Evolutionary conservation across 2,888 invertebrate genomes (phyloP).

Genomic region (Ethmia dodecea): DNA sequence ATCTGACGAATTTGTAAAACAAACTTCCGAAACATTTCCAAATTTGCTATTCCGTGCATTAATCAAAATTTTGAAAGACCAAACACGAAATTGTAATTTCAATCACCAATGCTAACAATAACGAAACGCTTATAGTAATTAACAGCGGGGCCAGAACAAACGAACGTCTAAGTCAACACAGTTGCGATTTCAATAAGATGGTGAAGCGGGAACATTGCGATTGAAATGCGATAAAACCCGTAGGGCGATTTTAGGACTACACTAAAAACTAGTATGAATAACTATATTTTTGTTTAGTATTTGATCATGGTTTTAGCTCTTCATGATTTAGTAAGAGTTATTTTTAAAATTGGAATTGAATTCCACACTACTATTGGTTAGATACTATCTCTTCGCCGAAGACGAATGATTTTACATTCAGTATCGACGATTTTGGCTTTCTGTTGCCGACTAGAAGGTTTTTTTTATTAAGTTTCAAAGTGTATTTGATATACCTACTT

Average conservation of each 20-base stretch:
- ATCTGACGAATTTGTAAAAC: too few relatives aligned
- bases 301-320: neutral
- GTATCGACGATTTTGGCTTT: too few relatives aligned
- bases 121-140: conserved; percentile 45
- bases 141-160: conserved; percentile 32
- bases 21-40: too few relatives aligned
- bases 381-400: too few relatives aligned
- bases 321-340: neutral
- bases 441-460: too few relatives aligned
- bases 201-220: neutral
- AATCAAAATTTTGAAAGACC: too few relatives aligned
- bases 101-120: conserved; percentile 36
- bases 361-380: neutral
- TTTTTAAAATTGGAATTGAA: neutral
- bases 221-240: too few relatives aligned
- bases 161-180: conserved; percentile 31
- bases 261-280: neutral
- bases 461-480: too few relatives aligned
- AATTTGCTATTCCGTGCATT: too few relatives aligned
- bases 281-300: too few relatives aligned
- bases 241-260: neutral
- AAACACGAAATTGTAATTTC: conserved; percentile 21
- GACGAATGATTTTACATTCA: too few relatives aligned
- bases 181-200: neutral
- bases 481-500: too few relatives aligned